Evolutionary conservation across 2,797 vertebrate genomes (phyloP).

Genomic region (Euphonia xanthogaster): DNA sequence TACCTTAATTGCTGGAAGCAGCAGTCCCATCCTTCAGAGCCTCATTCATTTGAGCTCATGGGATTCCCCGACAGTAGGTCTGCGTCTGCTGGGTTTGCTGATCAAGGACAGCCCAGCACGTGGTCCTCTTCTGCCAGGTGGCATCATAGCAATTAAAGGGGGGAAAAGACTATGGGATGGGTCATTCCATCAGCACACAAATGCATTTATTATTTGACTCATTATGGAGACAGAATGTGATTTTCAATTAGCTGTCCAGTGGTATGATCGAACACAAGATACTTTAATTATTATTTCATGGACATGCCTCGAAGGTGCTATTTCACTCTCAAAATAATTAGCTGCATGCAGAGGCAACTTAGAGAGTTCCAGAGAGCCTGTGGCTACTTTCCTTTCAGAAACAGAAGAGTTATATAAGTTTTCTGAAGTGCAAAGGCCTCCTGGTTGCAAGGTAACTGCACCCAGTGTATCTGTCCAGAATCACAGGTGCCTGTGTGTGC

Average conservation of each 20-base stretch:
- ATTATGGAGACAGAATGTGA: conserved; percentile 49
- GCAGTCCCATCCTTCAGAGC: background rate
- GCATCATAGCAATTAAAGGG: conserved; percentile 26
- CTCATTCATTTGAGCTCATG: background rate
- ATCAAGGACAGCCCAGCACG: conserved; percentile 49
- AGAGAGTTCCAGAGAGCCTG: background rate
- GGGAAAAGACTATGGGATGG: background rate
- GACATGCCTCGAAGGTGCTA: conserved; percentile 53
- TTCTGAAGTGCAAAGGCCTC: background rate
- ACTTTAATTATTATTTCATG: conserved; percentile 62
- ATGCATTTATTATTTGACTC: conserved; percentile 41
- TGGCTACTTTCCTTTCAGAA: background rate
- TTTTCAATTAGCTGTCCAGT: conserved; percentile 58
- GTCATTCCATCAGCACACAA: background rate
- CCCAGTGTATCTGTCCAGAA: background rate
- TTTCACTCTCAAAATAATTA: conserved; percentile 61
- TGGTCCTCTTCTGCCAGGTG: conserved; percentile 3
- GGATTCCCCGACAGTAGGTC: background rate
- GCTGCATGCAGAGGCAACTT: background rate
- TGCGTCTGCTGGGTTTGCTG: background rate
- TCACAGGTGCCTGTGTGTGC: accelerated
- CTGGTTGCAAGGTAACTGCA: background rate
- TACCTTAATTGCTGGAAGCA: background rate
- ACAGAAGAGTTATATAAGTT: background rate
- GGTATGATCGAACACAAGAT: conserved; percentile 4